Evolutionary conservation across 2,888 invertebrate genomes (phyloP).

Genomic region (Odontothrips loti): DNA sequence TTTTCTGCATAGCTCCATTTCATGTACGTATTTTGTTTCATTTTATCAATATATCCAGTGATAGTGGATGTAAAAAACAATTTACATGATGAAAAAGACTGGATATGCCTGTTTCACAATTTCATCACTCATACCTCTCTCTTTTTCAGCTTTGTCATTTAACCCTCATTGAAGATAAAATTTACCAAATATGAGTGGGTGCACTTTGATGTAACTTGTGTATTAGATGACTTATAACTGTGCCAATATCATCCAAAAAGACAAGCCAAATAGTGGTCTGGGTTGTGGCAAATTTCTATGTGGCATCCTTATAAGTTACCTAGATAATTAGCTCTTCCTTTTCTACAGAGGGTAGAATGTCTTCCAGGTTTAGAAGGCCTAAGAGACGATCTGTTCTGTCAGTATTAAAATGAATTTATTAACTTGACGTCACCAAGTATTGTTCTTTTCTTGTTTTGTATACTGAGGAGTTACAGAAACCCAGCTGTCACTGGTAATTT

Average conservation of each 20-base stretch:
- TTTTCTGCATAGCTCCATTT: neutral
- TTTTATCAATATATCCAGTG: neutral
- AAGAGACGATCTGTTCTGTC: neutral
- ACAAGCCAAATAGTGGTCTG: neutral
- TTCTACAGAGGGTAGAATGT: neutral
- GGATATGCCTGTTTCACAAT: neutral
- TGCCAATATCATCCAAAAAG: neutral
- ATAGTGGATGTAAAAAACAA: neutral
- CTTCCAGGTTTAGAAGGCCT: conserved; percentile 1
- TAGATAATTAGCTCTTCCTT: neutral
- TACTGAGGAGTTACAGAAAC: too few species aligned
- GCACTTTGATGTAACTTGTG: neutral
- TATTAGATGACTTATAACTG: neutral
- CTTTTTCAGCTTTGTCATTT: too few species aligned
- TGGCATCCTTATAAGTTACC: neutral
- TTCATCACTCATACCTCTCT: too few species aligned
- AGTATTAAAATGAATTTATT: neutral
- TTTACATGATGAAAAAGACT: neutral
- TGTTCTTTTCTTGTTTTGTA: neutral
- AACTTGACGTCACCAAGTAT: neutral
- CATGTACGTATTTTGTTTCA: neutral
- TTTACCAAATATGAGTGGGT: neutral
- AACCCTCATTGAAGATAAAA: too few species aligned
- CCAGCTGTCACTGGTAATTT: neutral
- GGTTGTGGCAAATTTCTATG: too few species aligned